Percentiles rank a stretch among this genome's conserved stretches.
Conservation (phyloP, 1,140 invertebrate genomes). For the Caligus rogercresseyi region DNA sequence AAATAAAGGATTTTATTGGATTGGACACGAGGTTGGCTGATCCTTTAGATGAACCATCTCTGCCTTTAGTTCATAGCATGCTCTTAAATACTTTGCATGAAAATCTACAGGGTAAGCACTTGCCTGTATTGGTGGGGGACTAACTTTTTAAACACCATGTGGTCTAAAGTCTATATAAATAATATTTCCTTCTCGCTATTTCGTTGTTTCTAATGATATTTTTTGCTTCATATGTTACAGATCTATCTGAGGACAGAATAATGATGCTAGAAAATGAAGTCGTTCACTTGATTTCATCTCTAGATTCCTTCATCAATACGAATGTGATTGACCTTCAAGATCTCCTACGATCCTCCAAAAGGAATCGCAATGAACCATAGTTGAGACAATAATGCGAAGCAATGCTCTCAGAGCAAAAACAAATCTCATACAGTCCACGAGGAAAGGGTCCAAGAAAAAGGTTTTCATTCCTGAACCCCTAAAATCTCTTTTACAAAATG, state of each 20-base stretch:
- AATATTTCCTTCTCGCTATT: background rate
- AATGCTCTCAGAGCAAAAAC: background rate
- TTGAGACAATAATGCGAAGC: background rate
- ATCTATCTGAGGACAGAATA: background rate
- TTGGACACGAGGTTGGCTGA: background rate
- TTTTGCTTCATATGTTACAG: background rate
- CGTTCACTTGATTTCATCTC: background rate
- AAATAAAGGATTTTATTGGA: too few relatives aligned
- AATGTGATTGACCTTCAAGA: background rate
- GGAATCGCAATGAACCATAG: background rate
- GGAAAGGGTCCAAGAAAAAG: background rate
- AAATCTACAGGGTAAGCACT: background rate
- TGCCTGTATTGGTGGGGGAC: too few relatives aligned
- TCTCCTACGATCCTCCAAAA: background rate
- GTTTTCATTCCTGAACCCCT: background rate
- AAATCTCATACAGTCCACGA: background rate
- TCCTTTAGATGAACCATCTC: background rate
- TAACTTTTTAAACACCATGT: too few relatives aligned
- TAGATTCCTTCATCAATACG: background rate
- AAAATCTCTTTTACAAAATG: background rate
- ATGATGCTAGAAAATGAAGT: background rate
- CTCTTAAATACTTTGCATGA: background rate
- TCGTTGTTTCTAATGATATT: background rate
- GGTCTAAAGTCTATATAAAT: background rate
- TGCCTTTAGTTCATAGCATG: background rate